Evolutionary conservation across 2,888 invertebrate genomes (phyloP), one percentile per base, ranked within the genome.

Genomic region (Omphaloscelis lunosa): DNA sequence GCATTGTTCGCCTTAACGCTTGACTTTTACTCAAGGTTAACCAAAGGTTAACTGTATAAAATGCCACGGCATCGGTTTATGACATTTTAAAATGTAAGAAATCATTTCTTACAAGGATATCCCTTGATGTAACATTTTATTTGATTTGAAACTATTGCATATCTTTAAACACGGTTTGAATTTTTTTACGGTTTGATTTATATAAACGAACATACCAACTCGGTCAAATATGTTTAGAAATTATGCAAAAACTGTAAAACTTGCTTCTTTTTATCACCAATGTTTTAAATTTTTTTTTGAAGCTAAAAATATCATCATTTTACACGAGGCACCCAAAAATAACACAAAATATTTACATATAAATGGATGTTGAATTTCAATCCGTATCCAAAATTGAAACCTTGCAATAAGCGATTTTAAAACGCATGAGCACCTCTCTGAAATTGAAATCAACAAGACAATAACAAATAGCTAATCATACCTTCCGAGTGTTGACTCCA

Each of bases 11-110:
- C 84, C 58, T 76, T 84, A 79, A 83, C 83, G 82, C 82, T 83
- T 89, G 88, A 87, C 88, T 87, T 88, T 89, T 88, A 87, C 87
- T 83, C 89, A 88, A 89, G 86, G 86, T 84, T 81, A 84, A 70
- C 20, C 34, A 89, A 89, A 89, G 89, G 89, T 89, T 88, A 89
- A 59, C 63, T 23, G 75, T 80, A 79, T 80, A 73, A 86, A 89
- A 89, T 85, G 88, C 81, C 88, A 89, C 69, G 78, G 72, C 66
- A 75, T 83, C 82, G 69, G 65, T 87, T 80, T 87, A 82, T 85
- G 88, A 85, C 85, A 87, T 87, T 87, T 88, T 84, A 83, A 89
- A 88, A 82, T 78, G 63, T 78, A 77, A 83, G 67, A 79, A 77
- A 79, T 76, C 34, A 72, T 78, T 88, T 73, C n/a, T n/a, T n/a